These are phyloP conservation scores for Marasmarcha lunaedactyla DNA, from an alignment of 2,888 invertebrate genomes.

Conservation along the genomic window DNA sequence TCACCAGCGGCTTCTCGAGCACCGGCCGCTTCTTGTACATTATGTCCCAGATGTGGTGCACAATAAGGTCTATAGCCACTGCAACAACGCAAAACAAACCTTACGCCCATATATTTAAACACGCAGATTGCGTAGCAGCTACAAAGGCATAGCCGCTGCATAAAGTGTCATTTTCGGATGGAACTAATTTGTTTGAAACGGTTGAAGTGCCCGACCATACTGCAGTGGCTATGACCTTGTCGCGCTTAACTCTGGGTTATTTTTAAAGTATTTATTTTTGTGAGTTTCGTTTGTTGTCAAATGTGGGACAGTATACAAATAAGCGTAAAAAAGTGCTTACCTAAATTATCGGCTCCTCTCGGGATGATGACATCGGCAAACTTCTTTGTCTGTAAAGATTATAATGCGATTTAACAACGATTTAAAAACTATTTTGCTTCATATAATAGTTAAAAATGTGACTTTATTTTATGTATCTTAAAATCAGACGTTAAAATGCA, in stretches of 20 bases:
- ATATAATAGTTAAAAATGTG: too few species aligned
- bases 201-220: slow-evolving; percentile 24
- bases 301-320: too few species aligned
- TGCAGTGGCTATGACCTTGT: slow-evolving; percentile 66
- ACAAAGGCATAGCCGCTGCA: slow-evolving; percentile 70
- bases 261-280: too few species aligned
- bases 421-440: too few species aligned
- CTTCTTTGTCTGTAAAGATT: slow-evolving; percentile 90
- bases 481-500: too few species aligned
- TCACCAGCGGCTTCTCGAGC: slow-evolving; percentile 27
- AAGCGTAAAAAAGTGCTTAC: slow-evolving; percentile 76
- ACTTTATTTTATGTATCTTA: too few species aligned
- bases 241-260: slow-evolving; percentile 41
- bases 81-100: slow-evolving; percentile 73
- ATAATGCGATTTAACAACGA: too few species aligned
- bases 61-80: slow-evolving; percentile 99
- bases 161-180: slow-evolving; percentile 20
- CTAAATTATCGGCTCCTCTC: slow-evolving; percentile 96
- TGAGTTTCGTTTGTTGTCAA: too few species aligned
- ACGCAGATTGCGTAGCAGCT: slow-evolving; percentile 33
- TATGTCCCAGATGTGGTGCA: slow-evolving; percentile 98
- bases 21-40: slow-evolving; percentile 72
- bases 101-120: background rate
- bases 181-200: slow-evolving; percentile 1
- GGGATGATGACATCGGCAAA: slow-evolving; percentile 99